Evolutionary conservation across 2,113 vertebrate genomes (phyloP), one percentile per base, ranked within the genome.

Genomic region (Zosterops pallidus): DNA sequence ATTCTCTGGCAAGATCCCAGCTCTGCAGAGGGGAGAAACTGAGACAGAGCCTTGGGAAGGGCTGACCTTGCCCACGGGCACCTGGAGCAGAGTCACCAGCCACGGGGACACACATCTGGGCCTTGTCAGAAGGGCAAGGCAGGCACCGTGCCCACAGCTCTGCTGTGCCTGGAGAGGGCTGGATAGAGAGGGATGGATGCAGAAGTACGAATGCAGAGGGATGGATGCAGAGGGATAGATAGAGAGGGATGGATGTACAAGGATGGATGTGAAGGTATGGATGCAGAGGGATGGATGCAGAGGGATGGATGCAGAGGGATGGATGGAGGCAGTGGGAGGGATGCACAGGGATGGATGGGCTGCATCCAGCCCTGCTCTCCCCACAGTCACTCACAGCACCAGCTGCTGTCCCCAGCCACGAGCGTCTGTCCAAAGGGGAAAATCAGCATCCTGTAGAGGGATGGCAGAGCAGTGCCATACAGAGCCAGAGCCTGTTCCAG

Each of bases 21-120:
- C 62, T 44, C 56, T 8, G 41, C 55, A 2, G n/a, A 1, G 2
- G 33, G 39, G 8, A 20, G 2, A 41, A 28, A 10, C 5, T 0
- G 0, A 56, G 39, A 31, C 41, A 69, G 78, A 68, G 80, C 8
- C 2, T 35, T 10, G 19, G 76, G 37, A 49, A 79, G 37, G 1
- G 5, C 53, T 37, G 53, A 47, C 42, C 52, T 67, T 75, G 87
- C 70, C 75, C 62, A 4, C 0, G 1, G 86, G 59, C 78, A 41
- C 13, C n/a, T 5, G 56, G 68, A 35, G 3, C 72, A 22, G 11
- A 53, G 77, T 13, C 53, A 33, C 42, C 63, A 31, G 37, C 12
- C 39, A 6, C 77, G 11, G 55, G 72, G 83, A 64, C 42, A 33
- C 6, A 9, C 39, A n/a, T 9, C 42, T 81, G 87, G 42, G 41